Conservation (phyloP, 2,797 vertebrate genomes). For the Delichon dasypus region DNA sequence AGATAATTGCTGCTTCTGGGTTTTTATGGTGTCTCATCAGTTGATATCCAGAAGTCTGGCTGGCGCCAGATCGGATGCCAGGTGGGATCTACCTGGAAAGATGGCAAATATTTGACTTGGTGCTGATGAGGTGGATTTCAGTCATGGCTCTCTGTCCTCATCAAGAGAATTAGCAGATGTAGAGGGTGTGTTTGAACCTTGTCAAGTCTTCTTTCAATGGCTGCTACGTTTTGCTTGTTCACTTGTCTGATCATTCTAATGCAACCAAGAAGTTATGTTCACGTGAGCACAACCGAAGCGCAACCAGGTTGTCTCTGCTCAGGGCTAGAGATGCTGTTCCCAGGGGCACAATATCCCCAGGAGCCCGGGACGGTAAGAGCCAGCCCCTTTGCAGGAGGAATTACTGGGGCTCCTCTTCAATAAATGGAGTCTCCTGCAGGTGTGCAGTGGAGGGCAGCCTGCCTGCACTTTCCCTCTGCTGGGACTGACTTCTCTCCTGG, state of each 20-base stretch:
- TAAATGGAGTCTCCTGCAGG: neutral
- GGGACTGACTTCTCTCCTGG: conserved; percentile 5
- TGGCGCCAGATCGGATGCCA: neutral
- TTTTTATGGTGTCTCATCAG: conserved; percentile 4
- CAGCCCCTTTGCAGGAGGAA: rapidly evolving
- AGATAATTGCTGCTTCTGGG: neutral
- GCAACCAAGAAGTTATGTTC: neutral
- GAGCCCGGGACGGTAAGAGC: neutral
- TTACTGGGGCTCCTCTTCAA: rapidly evolving
- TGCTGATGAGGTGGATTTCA: neutral
- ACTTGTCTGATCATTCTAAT: neutral
- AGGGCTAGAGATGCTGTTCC: neutral
- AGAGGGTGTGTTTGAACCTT: neutral
- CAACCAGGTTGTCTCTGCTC: neutral
- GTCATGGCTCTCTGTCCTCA: neutral
- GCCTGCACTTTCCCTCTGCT: neutral
- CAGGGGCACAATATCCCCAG: rapidly evolving
- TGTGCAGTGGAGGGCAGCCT: neutral
- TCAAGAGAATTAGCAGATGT: neutral
- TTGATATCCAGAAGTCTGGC: neutral
- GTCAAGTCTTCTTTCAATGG: neutral
- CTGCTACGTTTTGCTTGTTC: neutral
- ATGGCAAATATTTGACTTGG: conserved; percentile 45
- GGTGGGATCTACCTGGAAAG: neutral
- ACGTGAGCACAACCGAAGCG: rapidly evolving